These are phyloP conservation scores for Sitobion miscanthi DNA, from an alignment of 1,140 invertebrate genomes.

Conservation along the genomic window DNA sequence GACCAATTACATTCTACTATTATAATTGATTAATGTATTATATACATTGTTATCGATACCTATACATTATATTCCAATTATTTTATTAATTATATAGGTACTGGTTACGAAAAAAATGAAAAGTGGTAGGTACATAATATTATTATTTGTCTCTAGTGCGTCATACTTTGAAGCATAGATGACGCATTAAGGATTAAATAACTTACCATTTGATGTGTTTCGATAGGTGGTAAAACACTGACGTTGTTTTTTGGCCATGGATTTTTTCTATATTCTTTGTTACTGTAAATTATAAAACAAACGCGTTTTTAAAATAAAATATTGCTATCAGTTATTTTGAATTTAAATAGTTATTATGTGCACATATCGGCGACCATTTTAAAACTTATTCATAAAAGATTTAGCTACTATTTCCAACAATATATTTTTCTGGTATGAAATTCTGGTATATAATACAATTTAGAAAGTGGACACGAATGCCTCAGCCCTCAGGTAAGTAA, in stretches of 20 bases:
- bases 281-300: background rate
- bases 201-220: conserved; percentile 25
- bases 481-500: background rate
- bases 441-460: too few relatives aligned
- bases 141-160: background rate
- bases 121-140: background rate
- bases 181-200: background rate
- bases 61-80: conserved; percentile 2
- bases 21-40: background rate
- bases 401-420: background rate
- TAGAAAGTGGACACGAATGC: background rate
- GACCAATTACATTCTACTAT: background rate
- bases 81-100: conserved; percentile 1
- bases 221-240: conserved; percentile 27
- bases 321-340: background rate
- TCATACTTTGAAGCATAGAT: background rate
- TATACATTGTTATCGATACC: background rate
- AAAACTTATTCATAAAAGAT: background rate
- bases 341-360: background rate
- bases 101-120: background rate
- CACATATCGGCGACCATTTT: background rate
- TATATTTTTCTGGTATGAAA: too few relatives aligned
- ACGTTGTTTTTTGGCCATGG: background rate
- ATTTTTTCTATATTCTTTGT: background rate
- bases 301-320: background rate